phyloP scores from a whole-genome alignment of 92 coral and sea anemone genomes.

The Zoanthus sociatus region DNA sequence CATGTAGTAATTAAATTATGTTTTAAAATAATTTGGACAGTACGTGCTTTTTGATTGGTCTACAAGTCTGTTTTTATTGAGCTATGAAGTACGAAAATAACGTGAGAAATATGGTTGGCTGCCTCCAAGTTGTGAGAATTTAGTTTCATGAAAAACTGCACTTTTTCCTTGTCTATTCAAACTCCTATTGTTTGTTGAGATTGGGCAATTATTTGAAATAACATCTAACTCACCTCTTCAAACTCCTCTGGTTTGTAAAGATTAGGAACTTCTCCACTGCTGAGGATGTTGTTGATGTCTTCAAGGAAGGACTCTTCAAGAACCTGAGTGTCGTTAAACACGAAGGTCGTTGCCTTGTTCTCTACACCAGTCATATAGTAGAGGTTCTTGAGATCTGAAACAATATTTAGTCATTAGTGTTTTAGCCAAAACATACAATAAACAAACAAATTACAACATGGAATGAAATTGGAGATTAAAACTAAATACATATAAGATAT shows the following conservation, averaged over 20 bases:
- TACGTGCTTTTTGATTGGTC: too few species aligned
- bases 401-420: background rate
- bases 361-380: conserved; percentile 96
- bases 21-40: background rate
- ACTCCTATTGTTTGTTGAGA: background rate
- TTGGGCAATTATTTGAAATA: too few species aligned
- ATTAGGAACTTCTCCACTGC: conserved; percentile 99
- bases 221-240: conserved; percentile 78
- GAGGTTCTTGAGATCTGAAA: conserved; percentile 87
- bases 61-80: too few species aligned
- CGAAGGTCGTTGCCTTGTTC: conserved; percentile 94
- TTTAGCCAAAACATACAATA: too few species aligned
- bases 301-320: conserved; percentile 96
- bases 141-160: too few species aligned
- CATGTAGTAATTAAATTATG: background rate
- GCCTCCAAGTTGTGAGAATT: too few species aligned
- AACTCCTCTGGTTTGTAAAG: conserved; percentile 98
- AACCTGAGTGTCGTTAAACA: conserved; percentile 99
- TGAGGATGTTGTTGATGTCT: conserved; percentile 96
- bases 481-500: too few species aligned
- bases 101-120: too few species aligned
- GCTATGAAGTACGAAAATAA: too few species aligned
- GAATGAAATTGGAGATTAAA: too few species aligned
- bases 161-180: too few species aligned
- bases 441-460: too few species aligned